phyloP scores from a whole-genome alignment of 1,140 invertebrate genomes.

The Lycorma delicatula region DNA sequence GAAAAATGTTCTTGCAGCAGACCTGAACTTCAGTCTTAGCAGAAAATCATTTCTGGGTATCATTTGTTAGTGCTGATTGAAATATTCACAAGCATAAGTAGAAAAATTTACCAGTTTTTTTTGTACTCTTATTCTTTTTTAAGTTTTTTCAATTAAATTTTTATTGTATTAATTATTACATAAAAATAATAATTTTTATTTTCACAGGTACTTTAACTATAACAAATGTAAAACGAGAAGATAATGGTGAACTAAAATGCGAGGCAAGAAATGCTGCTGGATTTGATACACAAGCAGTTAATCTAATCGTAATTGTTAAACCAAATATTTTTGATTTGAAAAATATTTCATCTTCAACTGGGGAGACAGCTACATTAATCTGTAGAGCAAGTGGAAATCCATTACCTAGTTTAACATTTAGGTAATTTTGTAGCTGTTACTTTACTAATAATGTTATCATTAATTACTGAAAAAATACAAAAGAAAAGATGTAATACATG shows the following conservation, averaged over 20 bases:
- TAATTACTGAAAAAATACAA: neutral
- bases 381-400: conserved; percentile 72
- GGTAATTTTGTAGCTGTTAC: conserved; percentile 39
- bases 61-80: too few relatives aligned
- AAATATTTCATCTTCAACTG: conserved; percentile 60
- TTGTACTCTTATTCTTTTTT: too few relatives aligned
- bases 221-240: conserved; percentile 62
- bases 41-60: too few relatives aligned
- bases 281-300: conserved; percentile 49
- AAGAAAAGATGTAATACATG: neutral
- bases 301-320: conserved; percentile 57
- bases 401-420: conserved; percentile 63
- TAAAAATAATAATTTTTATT: conserved; percentile 10
- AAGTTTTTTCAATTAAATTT: too few relatives aligned
- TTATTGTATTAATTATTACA: neutral
- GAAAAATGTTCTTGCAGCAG: too few relatives aligned
- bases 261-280: conserved; percentile 74
- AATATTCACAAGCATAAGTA: too few relatives aligned
- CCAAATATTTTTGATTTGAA: conserved; percentile 68
- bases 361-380: conserved; percentile 51
- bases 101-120: too few relatives aligned
- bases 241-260: conserved; percentile 74
- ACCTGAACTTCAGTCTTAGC: too few relatives aligned
- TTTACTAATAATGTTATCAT: too few relatives aligned
- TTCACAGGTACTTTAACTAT: conserved; percentile 55